These are phyloP conservation scores for Porites rus DNA, from an alignment of 92 coral and sea anemone genomes.

Conservation along the genomic window DNA sequence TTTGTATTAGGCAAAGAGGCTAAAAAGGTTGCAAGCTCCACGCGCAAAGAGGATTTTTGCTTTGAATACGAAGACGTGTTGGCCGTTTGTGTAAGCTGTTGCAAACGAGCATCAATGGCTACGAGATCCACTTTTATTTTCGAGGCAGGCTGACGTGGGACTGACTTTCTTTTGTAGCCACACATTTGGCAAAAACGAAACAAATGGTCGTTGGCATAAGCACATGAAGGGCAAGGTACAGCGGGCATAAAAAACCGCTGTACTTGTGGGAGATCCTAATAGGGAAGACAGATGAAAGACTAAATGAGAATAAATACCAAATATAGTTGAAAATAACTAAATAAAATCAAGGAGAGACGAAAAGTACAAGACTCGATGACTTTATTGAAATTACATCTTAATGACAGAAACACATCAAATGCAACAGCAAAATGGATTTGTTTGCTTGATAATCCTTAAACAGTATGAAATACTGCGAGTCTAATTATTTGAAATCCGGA, in stretches of 20 bases:
- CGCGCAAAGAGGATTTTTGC: conserved; percentile 58
- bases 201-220: conserved; percentile 58
- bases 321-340: background rate
- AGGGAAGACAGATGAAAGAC: conserved; percentile 16
- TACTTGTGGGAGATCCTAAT: conserved; percentile 44
- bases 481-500: conserved; percentile 16
- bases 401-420: background rate
- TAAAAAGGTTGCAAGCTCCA: conserved; percentile 55
- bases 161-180: conserved; percentile 51
- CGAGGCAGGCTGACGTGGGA: conserved; percentile 24
- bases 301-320: conserved; percentile 4
- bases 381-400: conserved; percentile 1
- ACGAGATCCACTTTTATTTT: conserved; percentile 27
- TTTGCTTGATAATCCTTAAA: background rate
- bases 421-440: background rate
- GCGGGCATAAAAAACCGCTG: conserved; percentile 52
- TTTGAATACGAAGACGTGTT: conserved; percentile 52
- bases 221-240: conserved; percentile 57
- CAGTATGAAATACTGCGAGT: background rate
- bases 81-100: conserved; percentile 32
- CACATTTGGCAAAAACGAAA: conserved; percentile 65
- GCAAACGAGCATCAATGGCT: conserved; percentile 52
- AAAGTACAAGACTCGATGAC: background rate
- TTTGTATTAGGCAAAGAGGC: conserved; percentile 35
- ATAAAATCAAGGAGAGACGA: background rate